Percentiles rank a stretch among this genome's conserved stretches.
These are phyloP conservation scores for Beaufortia kweichowensis DNA, from an alignment of 2,113 vertebrate genomes.

Conservation along the genomic window DNA sequence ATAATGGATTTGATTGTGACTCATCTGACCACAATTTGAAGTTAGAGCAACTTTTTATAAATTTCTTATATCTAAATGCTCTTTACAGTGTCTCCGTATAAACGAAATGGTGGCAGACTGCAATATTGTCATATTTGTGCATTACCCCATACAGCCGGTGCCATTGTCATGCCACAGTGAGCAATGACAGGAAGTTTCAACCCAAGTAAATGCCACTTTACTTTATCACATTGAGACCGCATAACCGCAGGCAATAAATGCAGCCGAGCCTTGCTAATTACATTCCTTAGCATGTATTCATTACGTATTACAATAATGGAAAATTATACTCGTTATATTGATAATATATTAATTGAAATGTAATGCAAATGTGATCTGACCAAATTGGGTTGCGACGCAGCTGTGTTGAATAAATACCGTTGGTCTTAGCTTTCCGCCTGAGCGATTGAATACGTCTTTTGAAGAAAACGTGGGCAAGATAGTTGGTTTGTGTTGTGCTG, in stretches of 20 bases:
- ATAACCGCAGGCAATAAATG: conserved; percentile 60
- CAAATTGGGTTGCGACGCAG: conserved; percentile 41
- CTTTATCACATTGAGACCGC: conserved; percentile 58
- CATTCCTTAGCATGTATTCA: conserved; percentile 60
- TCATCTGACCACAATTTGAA: not conserved
- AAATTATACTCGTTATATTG: conserved; percentile 44
- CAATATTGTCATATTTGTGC: conserved; percentile 57
- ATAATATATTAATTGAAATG: conserved; percentile 56
- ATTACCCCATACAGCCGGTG: conserved; percentile 61
- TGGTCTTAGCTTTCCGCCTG: conserved; percentile 43
- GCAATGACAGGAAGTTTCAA: conserved; percentile 62
- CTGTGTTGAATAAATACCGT: conserved; percentile 30
- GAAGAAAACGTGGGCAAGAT: not conserved
- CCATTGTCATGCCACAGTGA: conserved; percentile 58
- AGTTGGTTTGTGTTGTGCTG: not conserved
- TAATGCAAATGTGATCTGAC: conserved; percentile 45
- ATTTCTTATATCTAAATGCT: not conserved
- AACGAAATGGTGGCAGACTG: conserved; percentile 41
- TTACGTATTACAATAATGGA: conserved; percentile 58
- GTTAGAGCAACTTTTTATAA: not conserved
- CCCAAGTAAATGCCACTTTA: conserved; percentile 62
- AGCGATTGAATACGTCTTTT: conserved; percentile 24
- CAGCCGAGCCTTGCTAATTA: conserved; percentile 60
- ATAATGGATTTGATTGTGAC: too few species aligned
- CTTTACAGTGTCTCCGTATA: conserved; percentile 27